A percentile compares a stretch with the other conserved stretches of the same genome.
Evolutionary conservation across 2,888 invertebrate species (phyloP).

Genomic region (Onthophagus sagittarius): DNA sequence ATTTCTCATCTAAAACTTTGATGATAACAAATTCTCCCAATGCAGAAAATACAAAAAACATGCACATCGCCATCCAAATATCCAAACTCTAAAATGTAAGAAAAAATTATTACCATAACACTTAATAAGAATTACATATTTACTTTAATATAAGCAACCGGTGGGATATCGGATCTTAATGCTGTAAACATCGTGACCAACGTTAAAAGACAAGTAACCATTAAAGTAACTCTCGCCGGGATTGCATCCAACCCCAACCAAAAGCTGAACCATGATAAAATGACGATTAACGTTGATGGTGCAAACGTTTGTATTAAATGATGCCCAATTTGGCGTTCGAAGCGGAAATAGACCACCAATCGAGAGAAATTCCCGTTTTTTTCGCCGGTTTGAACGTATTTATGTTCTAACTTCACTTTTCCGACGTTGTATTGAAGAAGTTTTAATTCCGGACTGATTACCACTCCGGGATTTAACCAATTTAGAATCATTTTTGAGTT

Average conservation of each 20-base stretch:
- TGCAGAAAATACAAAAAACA: constrained; percentile 82
- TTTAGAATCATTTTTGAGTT: constrained; percentile 70
- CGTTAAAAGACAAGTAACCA: constrained; percentile 81
- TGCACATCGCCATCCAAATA: constrained; percentile 86
- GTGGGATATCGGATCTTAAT: constrained; percentile 75
- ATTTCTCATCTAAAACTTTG: constrained; percentile 74
- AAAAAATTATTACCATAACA: background rate
- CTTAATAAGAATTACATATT: constrained; percentile 25
- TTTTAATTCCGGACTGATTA: constrained; percentile 74
- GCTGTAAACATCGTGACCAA: constrained; percentile 85
- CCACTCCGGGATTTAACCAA: constrained; percentile 73
- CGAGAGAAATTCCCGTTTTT: constrained; percentile 79
- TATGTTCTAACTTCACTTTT: constrained; percentile 68
- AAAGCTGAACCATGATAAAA: constrained; percentile 84
- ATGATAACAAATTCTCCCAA: constrained; percentile 80
- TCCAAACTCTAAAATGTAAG: constrained; percentile 63
- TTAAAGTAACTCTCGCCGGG: constrained; percentile 74
- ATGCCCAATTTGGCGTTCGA: constrained; percentile 80
- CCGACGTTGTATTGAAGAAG: constrained; percentile 76
- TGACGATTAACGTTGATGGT: constrained; percentile 77
- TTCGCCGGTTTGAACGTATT: constrained; percentile 69
- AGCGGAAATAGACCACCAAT: constrained; percentile 72
- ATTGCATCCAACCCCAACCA: constrained; percentile 83
- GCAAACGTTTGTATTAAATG: constrained; percentile 83
- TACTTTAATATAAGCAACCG: constrained; percentile 84